Percentiles rank a stretch among this genome's conserved stretches.
These are phyloP conservation scores for Balaenoptera acutorostrata DNA, from an alignment of 2,113 vertebrate genomes.

Conservation along the genomic window DNA sequence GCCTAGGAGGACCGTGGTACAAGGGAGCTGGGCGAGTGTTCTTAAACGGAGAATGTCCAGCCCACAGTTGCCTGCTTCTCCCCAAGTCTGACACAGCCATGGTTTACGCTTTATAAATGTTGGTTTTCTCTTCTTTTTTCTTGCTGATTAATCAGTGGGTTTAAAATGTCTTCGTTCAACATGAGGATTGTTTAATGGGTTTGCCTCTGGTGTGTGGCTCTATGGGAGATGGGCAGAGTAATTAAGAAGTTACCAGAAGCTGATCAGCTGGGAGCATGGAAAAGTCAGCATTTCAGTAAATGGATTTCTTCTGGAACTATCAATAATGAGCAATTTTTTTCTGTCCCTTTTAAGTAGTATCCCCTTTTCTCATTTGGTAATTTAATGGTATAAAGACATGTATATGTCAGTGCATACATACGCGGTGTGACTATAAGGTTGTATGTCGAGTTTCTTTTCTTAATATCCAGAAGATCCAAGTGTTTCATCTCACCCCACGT, in stretches of 20 bases:
- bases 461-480: not conserved
- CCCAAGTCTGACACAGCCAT: not conserved
- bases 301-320: slow-evolving; percentile 22
- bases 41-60: not conserved
- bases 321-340: not conserved
- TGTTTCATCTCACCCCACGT: not conserved
- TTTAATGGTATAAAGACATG: slow-evolving; percentile 26
- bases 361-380: slow-evolving; percentile 31
- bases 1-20: not conserved
- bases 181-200: not conserved
- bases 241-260: slow-evolving; percentile 26
- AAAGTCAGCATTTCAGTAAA: slow-evolving; percentile 31
- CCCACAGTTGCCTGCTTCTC: not conserved
- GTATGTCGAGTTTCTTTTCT: not conserved
- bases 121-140: not conserved
- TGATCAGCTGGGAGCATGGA: not conserved
- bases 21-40: not conserved
- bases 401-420: not conserved
- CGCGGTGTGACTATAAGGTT: not conserved
- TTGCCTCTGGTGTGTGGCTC: not conserved
- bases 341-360: slow-evolving; percentile 31
- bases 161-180: slow-evolving; percentile 38
- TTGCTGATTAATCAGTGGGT: slow-evolving; percentile 39
- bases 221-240: not conserved
- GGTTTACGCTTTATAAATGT: slow-evolving; percentile 33